Base-by-base conservation (phyloP, 1,140 invertebrate species). In the Drosophila subpulchrella region DNA sequence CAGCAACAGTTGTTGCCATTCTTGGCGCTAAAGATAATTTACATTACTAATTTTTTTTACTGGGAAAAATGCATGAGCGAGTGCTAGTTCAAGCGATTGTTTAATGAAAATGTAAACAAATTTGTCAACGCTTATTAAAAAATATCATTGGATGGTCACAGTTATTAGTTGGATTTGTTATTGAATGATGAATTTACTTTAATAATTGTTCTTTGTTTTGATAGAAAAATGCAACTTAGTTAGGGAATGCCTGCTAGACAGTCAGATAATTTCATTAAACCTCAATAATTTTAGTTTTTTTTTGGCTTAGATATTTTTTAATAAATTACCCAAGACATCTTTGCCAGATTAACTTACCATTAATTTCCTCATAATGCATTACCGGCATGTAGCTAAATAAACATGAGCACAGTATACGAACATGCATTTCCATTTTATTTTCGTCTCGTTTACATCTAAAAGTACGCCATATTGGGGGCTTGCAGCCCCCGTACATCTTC, bases 401-500 rank as follows among this genome's bases (percentile, higher is more conserved):
- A 47, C 41, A 47, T 36, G 42, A 7, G 20, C 15, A 55, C 32
- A 55, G 20, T 42, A 20, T 41, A 68, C 65, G 36, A 67, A 32
- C 50, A 56, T 47, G 46, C 42, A 30, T 58, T 60, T 73, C 30
- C 70, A 59, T 59, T 74, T 66, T 71, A 71, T 70, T 74, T 72
- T 73, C 47, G 55, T 74, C 70, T 74, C 70, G 71, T 60, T 63
- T 74, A 39, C 72, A 75, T 60, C 48, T 73, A 38, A 61, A 55
- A 42, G 53, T 63, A 36, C 58, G 72, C 68, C 68, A 72, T 71
- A 72, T 71, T 39, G 48, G 55, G 27, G 17, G 55, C 68, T 27
- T 63, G 27, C 36, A 65, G 42, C 50, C 34, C 46, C 36, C 36
- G 11, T 27, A 11, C 48, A 44, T 50, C 6, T 17, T 41, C 30